Base-by-base conservation (phyloP, 2,797 vertebrate species). In the Phoxinus dragarum region DNA sequence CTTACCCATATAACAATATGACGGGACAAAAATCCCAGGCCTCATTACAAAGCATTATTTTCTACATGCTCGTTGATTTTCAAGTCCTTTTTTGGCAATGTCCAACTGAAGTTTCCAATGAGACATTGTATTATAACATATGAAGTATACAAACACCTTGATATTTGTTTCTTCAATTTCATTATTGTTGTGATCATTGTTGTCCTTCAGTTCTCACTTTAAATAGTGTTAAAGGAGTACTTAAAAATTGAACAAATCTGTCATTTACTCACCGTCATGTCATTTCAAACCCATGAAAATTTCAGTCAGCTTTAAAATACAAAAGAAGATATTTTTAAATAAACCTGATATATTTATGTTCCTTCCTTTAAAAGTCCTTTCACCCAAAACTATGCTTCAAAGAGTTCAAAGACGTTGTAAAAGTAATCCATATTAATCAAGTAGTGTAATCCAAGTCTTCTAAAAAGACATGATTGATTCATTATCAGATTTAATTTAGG, bases 1-100 rank as follows among this genome's bases (percentile, higher is more conserved):
- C 79, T 81, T 88, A 66, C 85, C 76, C 40, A 82, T 87, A 80
- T 52, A 67, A 78, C 68, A 86, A 34, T 80, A 69, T 67, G 47
- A 61, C 47, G 42, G 72, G 4, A 3, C 71, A 34, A 34, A 66
- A 82, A 87, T 72, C 52, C 54, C 0, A 75, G 85, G 87, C 81
- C 36, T 83, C 34, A 52, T 72, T 88, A 67, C 52, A 72, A 38
- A 66, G 73, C 47, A 81, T 90, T 83, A 44, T 72, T n/a, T 44
- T 73, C 11, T 44, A 44, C 44, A 82, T 52, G 42, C 40, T 86
- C 11, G 87, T 66, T 86, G 36, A 23, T 88, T 66, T 87, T 76
- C 3, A 23, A 74, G 16, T 6, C 19, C 36, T 2, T 54, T 86
- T 82, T 31, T 21, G 44, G 31, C 44, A 36, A 82, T n/a, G 36